Conservation (phyloP, 2,113 vertebrate genomes). For the Thomomys bottae region DNA sequence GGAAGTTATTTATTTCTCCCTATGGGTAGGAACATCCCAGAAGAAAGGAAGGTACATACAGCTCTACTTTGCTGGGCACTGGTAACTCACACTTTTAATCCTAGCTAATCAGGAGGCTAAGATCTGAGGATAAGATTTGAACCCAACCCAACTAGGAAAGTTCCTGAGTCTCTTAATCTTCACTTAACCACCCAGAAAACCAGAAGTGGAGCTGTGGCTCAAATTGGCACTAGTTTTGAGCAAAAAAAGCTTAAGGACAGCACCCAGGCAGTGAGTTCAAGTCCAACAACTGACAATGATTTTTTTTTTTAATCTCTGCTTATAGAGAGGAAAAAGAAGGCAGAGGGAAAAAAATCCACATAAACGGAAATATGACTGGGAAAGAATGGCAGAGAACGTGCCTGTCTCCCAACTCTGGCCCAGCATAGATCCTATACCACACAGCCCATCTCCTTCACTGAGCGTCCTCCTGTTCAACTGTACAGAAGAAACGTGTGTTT, state of each 20-base stretch:
- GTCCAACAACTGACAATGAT: too few relatives aligned
- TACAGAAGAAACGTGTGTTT: neutral
- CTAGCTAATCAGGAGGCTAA: too few relatives aligned
- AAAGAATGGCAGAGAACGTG: neutral
- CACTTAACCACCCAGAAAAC: too few relatives aligned
- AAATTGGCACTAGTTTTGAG: too few relatives aligned
- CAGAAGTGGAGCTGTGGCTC: too few relatives aligned
- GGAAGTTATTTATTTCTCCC: neutral
- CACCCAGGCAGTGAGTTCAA: too few relatives aligned
- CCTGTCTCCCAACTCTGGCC: neutral
- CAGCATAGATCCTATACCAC: neutral
- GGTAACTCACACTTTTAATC: too few relatives aligned
- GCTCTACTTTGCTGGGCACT: too few relatives aligned
- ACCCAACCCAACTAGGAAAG: neutral
- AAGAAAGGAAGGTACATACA: neutral
- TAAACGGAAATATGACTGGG: neutral
- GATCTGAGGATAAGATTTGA: too few relatives aligned
- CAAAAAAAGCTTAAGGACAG: too few relatives aligned
- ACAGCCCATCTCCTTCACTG: neutral
- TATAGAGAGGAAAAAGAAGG: neutral
- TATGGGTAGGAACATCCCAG: neutral
- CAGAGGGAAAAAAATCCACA: neutral
- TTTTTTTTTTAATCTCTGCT: too few relatives aligned
- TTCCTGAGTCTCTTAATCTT: too few relatives aligned
- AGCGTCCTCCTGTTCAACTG: neutral